Evolutionary conservation across 2,888 invertebrate species (phyloP), one percentile per base, ranked within the genome.

Genomic region (Lasioglossum villosulum): DNA sequence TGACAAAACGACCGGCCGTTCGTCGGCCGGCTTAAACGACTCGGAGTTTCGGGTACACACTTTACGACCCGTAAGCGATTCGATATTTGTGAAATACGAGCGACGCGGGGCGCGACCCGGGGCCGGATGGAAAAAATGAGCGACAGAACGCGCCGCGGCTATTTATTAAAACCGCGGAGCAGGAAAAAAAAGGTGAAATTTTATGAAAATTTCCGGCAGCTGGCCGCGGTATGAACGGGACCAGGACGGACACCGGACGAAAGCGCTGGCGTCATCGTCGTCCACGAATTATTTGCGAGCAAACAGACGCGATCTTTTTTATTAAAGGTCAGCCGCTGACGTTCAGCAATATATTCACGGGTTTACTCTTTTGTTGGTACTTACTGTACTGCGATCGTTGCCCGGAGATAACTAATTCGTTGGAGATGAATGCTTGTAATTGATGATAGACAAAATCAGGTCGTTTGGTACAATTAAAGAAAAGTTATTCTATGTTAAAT

Each of bases 41-140:
- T 70, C 81, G 72, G 79, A 90, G 83, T 86, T 87, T 84, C 66
- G 56, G 80, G 56, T 80, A 80, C 79, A 88, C 83, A 89, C 83
- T 90, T 88, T 88, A 84, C 89, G 89, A 77, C 84, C 86, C 75
- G 83, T 79, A 86, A 78, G 85, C 89, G 89, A 88, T 88, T 86
- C 88, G 89, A 86, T 90, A 88, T 89, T 88, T 80, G 84, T 90
- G 83, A 89, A 90, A 91, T 86, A 91, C 83, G 87, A 87, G 84
- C 86, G 88, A 75, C 23, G 71, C 79, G 88, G 83, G 80, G 70
- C 75, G 78, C 70, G 30, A 30, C 63, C 70, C 63, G 71, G 30
- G 75, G 52, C 2, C 23, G 74, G 80, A 76, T 70, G 82, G 34
- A 81, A 84, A 42, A 82, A 80, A 87, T 74, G 82, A 81, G 75